Conservation (phyloP, 2,797 vertebrate genomes). For the Gymnoscopelus braueri region DNA sequence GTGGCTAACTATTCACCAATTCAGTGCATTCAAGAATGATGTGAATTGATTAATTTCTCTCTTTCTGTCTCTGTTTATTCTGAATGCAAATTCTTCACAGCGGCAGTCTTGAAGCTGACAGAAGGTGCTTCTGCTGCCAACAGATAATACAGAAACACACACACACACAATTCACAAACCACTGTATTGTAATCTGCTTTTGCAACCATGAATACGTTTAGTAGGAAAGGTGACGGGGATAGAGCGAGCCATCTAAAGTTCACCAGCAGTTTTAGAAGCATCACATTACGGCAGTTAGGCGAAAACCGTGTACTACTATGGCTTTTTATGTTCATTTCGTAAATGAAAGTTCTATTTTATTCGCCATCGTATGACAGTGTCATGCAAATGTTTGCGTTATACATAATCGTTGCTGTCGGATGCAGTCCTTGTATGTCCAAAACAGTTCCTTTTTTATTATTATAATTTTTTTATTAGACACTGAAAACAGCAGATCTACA, state of each 20-base stretch:
- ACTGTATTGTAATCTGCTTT: constrained; percentile 50
- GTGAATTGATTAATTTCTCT: constrained; percentile 7
- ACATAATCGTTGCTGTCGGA: no score
- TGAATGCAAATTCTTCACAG: constrained; percentile 4
- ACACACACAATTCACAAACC: constrained; percentile 18
- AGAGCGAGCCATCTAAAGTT: constrained; percentile 41
- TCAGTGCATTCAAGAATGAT: constrained; percentile 16
- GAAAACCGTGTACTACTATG: no score
- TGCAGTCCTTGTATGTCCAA: no score
- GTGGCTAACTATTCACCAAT: no score
- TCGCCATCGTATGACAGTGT: no score
- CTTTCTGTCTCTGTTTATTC: background rate
- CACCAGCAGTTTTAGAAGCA: constrained; percentile 52
- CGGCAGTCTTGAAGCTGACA: constrained; percentile 34
- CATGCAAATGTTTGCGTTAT: no score
- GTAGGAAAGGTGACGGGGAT: constrained; percentile 7
- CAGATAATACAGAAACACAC: constrained; percentile 36
- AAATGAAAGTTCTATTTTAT: no score
- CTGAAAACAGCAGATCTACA: no score
- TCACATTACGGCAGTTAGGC: background rate
- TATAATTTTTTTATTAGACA: no score
- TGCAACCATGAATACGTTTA: constrained; percentile 37
- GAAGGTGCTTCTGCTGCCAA: constrained; percentile 31
- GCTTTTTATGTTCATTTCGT: no score
- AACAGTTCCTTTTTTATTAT: no score